These are phyloP conservation scores for Neodontobutis hainanensis DNA, from an alignment of 2,113 vertebrate genomes.

Conservation along the genomic window DNA sequence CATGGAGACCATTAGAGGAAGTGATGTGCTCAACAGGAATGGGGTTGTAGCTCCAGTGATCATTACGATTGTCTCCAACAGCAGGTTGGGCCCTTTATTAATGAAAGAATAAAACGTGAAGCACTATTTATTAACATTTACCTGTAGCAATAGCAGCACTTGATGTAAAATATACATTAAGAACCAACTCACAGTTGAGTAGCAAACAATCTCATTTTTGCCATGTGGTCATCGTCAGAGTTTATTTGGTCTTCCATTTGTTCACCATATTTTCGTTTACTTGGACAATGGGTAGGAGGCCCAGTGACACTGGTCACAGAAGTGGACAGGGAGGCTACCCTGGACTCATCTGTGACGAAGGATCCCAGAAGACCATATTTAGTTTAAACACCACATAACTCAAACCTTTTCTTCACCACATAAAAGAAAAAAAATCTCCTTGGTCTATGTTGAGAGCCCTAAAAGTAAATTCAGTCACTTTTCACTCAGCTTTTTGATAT, in stretches of 20 bases:
- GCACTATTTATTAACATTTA: neutral
- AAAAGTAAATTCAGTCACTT: neutral
- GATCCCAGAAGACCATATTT: conserved; percentile 59
- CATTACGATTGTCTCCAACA: conserved; percentile 87
- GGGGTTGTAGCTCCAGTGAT: conserved; percentile 86
- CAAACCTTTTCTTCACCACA: too few relatives aligned
- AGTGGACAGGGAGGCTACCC: conserved; percentile 86
- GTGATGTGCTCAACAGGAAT: conserved; percentile 85
- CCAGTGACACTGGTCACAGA: conserved; percentile 85
- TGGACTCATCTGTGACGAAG: conserved; percentile 85
- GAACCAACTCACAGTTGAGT: conserved; percentile 88
- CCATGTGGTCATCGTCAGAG: conserved; percentile 88
- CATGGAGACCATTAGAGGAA: conserved; percentile 86
- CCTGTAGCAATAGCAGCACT: neutral
- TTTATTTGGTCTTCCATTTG: conserved; percentile 87
- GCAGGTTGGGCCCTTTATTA: conserved; percentile 84
- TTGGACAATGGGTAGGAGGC: conserved; percentile 88
- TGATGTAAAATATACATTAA: neutral
- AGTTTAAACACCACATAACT: too few relatives aligned
- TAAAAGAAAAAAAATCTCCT: too few relatives aligned
- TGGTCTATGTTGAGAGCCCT: too few relatives aligned
- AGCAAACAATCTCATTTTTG: conserved; percentile 93
- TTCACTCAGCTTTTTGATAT: too few relatives aligned
- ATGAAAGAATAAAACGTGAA: conserved; percentile 10
- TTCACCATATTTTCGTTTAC: conserved; percentile 91